Evolutionary conservation across 2,888 invertebrate species (phyloP).

Genomic region (Chorisops tibialis): DNA sequence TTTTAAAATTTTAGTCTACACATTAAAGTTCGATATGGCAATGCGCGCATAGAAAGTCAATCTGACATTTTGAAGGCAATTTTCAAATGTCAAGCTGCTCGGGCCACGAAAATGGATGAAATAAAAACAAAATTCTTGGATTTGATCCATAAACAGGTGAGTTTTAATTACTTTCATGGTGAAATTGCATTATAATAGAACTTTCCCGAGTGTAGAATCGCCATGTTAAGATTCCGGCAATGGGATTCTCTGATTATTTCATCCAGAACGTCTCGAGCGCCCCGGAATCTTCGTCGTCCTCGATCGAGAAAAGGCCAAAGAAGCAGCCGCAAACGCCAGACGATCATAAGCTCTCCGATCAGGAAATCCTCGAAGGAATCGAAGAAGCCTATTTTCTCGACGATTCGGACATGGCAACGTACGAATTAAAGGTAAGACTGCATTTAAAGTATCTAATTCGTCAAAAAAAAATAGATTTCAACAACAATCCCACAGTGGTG

Average conservation of each 20-base stretch:
- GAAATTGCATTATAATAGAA: neutral
- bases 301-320: conserved; percentile 25
- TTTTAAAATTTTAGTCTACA: too few species aligned
- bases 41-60: conserved; percentile 16
- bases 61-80: neutral
- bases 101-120: conserved; percentile 46
- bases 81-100: conserved; percentile 13
- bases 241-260: conserved; percentile 53
- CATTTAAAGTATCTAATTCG: too few species aligned
- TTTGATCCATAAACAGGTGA: conserved; percentile 51
- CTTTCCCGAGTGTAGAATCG: conserved; percentile 38
- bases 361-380: conserved; percentile 50
- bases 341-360: conserved; percentile 47
- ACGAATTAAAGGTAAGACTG: conserved; percentile 45
- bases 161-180: neutral
- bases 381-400: conserved; percentile 47
- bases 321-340: conserved; percentile 27
- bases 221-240: conserved; percentile 51
- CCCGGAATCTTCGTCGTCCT: conserved; percentile 34
- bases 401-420: conserved; percentile 45
- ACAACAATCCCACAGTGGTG: too few species aligned
- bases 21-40: too few species aligned
- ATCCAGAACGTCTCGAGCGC: conserved; percentile 49
- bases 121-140: conserved; percentile 50
- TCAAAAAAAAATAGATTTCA: too few species aligned